Evolutionary conservation across 2,888 invertebrate genomes (phyloP), one percentile per base, ranked within the genome.

Genomic region (Pyrocoelia pectoralis): DNA sequence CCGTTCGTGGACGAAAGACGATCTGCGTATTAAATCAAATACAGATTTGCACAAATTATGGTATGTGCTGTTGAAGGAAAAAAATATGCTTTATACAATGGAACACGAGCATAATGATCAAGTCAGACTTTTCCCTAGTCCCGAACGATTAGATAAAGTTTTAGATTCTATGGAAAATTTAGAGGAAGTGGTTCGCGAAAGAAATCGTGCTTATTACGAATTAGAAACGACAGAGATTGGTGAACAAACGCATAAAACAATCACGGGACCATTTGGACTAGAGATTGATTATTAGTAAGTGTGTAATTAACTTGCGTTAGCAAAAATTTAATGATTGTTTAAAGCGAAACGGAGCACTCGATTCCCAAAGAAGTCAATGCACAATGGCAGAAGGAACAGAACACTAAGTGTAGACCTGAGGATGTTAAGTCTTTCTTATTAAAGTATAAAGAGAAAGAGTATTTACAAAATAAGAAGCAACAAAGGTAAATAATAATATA

Each of bases 51-150:
- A 99, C 79, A 97, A 98, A 83, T 83, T 99, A 62, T 99, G 99
- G 98, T 93, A 85, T 81, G 86, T 93, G 12, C 83, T 99, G 59
- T 82, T 98, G 55, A 99, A 98, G 83, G 99, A 99, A 82, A 86
- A 91, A 56, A 99, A 99, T 80, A 98, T 98, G 98, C 84, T 99
- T 13, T 81, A 95, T 67, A 98, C 98, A 1, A 97, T 98, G 98
- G 94, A 97, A 82, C 87, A 94, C 66, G 92, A 91, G 79, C 87
- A 88, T 80, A 88, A 89, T 52, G 81, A 86, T 40, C 83, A 89
- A 75, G 81, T 83, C 68, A 83, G 87, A 77, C 69, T 90, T 4
- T 94, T 98, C 79, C 95, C 97, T 1, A 96, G 88, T 81, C 96
- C 97, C 1, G 98, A 98, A 81, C 86, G 98, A 73, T 84, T 96